Conservation (phyloP, 2,888 invertebrate species). For the Pachymerium ferrugineum region DNA sequence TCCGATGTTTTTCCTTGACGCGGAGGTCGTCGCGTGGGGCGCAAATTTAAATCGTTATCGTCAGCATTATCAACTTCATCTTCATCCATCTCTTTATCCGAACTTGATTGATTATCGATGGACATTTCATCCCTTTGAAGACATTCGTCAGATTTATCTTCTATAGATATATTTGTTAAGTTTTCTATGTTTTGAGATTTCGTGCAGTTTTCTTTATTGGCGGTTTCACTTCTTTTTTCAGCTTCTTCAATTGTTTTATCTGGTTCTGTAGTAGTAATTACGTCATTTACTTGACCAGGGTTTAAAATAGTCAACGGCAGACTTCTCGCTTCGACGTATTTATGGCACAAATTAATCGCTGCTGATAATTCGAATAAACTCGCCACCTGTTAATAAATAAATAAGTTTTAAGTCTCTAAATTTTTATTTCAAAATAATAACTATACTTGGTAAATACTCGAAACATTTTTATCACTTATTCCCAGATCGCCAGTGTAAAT, state of each 20-base stretch:
- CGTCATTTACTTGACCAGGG: background rate
- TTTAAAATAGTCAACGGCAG: background rate
- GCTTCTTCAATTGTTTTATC: no score
- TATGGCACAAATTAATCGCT: constrained; percentile 18
- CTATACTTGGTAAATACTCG: background rate
- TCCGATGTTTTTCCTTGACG: background rate
- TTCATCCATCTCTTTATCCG: background rate
- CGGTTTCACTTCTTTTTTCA: no score
- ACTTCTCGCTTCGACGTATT: background rate
- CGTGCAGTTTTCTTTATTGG: background rate
- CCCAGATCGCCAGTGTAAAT: constrained; percentile 22
- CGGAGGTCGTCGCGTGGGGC: background rate
- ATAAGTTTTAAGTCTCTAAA: no score
- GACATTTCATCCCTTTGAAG: constrained; percentile 4
- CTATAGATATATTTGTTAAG: background rate
- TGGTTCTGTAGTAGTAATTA: background rate
- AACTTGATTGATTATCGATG: background rate
- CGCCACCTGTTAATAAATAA: constrained; percentile 18
- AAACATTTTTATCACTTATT: background rate
- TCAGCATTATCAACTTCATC: background rate
- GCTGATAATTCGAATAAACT: constrained; percentile 27
- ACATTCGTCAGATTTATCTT: background rate
- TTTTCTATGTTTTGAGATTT: background rate
- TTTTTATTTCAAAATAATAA: background rate
- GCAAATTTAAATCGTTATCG: background rate